Base-by-base conservation (phyloP, 1,140 invertebrate species). In the Zophobas morio region DNA sequence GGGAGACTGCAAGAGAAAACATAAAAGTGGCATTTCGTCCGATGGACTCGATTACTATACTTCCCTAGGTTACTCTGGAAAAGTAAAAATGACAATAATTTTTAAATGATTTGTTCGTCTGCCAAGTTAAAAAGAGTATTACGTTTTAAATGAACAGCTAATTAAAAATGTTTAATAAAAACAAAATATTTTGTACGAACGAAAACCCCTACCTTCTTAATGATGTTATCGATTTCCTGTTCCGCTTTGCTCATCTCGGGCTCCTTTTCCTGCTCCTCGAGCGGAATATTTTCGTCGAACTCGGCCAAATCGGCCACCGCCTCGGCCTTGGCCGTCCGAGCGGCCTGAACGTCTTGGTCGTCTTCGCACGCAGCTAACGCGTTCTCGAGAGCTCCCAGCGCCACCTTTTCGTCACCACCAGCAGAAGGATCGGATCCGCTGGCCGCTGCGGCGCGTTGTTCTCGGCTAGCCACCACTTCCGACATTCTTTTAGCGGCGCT, bases 281-380 rank as follows among this genome's bases (percentile, higher is more conserved):
- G 89, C n/a, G 96, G 96, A 88, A 98, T 96, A 83, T 93, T 96
- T 88, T 99, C 98, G 89, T 99, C 97, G 88, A 99, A 99, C 87
- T 99, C 97, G 0, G 96, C 96, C 75, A 98, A 88, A 86, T 99
- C 97, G 6, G 96, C 96, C 53, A 94, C 95, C 75, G 94, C 96
- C 88, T 99, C 98, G 1, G 96, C 96, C 82, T 95, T 95, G 0
- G 96, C 96, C 2, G 92, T 95, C 85, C 92, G 92, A 1, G 96
- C 96, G 3, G 97, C 98, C 77, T 94, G 92, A 1, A 97, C 96
- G 89, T 99, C 97, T 49, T 93, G 94, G 84, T 98, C 97, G 88
- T 99, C 98, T 88, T 99, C 97, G 39, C 94, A 96, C 63, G 95
- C 93, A 34, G 95, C 95, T 39, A 99, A 88, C 56, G 96, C 97